Base-by-base conservation (phyloP, 2,113 vertebrate species). In the Bungarus multicinctus region DNA sequence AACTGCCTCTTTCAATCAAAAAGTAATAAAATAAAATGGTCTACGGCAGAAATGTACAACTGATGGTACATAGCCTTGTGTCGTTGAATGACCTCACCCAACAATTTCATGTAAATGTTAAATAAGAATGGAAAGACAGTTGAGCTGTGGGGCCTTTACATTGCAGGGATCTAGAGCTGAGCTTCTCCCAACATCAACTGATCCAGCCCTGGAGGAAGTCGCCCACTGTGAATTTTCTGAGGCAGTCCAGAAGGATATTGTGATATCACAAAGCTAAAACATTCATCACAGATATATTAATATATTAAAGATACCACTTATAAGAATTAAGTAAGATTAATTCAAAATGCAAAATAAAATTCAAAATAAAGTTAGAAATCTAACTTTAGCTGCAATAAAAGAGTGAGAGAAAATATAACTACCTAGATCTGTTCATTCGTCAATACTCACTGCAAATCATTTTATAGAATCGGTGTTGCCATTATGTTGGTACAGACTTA, bases 311-410 rank as follows among this genome's bases (percentile, higher is more conserved):
- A 30, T 64, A n/a, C 25, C 60, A 69, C 16, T 69, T 1, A n/a
- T n/a, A 69, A 88, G 27, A 52, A 27, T 96, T 95, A 95, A 96
- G 64, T 20, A 12, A 45, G 50, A 47, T 86, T 45, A 47, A 90
- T 52, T 45, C 4, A 90, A 53, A 64, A 55, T 50, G 43, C 39
- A n/a, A n/a, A n/a, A n/a, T n/a, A n/a, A n/a, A n/a, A n/a, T n/a
- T n/a, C n/a, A n/a, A n/a, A n/a, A n/a, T n/a, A n/a, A n/a, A n/a
- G 9, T 54, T 89, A 58, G 52, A 14, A 58, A 85, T 85, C 16
- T 45, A 52, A 4, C 8, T 88, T 52, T 3, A 22, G 58, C 7
- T 89, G 22, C 60, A 89, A 43, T 81, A 54, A 85, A 58, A 91
- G 53, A 52, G 85, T 39, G n/a, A n/a, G 87, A 55, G 53, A 81